phyloP scores from a whole-genome alignment of 1,140 invertebrate genomes.

The Drosophila bifasciata region DNA sequence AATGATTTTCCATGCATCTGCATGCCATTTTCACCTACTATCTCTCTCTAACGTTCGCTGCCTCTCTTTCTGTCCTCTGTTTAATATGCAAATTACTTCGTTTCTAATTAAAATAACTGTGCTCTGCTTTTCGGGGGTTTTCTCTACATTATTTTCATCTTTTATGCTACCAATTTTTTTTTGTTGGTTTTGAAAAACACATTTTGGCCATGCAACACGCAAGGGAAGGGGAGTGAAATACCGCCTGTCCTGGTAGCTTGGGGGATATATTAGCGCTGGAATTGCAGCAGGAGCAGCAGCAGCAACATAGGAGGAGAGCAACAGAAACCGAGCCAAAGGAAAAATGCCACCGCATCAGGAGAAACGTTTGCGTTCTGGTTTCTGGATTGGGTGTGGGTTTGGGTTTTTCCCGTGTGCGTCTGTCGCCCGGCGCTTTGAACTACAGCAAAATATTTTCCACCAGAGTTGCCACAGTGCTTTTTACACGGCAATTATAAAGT shows the following conservation, averaged over 20 bases:
- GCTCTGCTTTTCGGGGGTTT: conserved; percentile 63
- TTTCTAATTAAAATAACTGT: conserved; percentile 80
- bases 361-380: conserved; percentile 20
- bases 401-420: conserved; percentile 25
- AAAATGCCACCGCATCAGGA: conserved; percentile 12
- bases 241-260: conserved; percentile 28
- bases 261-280: conserved; percentile 64
- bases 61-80: conserved; percentile 5
- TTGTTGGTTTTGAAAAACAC: conserved; percentile 61
- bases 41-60: background rate
- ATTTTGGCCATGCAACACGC: conserved; percentile 46
- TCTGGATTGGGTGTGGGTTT: conserved; percentile 16
- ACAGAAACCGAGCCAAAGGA: background rate
- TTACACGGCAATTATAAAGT: conserved; percentile 65
- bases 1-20: background rate
- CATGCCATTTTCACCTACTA: too few relatives aligned
- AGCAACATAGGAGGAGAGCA: background rate
- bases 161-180: conserved; percentile 23
- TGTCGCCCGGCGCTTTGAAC: conserved; percentile 50
- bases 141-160: conserved; percentile 31
- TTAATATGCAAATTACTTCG: conserved; percentile 80
- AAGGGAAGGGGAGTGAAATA: conserved; percentile 1
- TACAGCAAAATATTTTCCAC: conserved; percentile 71
- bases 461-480: conserved; percentile 50
- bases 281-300: conserved; percentile 33